Evolutionary conservation across 1,140 invertebrate species (phyloP).

Genomic region (Drosophila nikananu): DNA sequence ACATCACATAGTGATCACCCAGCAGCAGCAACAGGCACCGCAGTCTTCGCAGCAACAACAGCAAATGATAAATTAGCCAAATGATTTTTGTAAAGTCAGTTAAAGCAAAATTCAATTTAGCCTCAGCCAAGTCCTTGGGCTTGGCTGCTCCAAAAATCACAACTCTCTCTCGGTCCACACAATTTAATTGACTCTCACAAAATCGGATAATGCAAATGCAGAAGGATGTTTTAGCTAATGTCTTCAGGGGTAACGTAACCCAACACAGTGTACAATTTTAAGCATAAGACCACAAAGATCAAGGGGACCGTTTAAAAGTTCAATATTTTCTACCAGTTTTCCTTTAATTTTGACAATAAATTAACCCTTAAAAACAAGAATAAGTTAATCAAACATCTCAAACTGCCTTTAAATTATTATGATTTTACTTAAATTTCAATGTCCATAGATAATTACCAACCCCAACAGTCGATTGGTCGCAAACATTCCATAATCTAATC

Average conservation of each 20-base stretch:
- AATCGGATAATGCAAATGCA: slow-evolving; percentile 64
- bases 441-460: slow-evolving; percentile 3
- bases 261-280: slow-evolving; percentile 32
- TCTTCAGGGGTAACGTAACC: slow-evolving; percentile 32
- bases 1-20: slow-evolving; percentile 73
- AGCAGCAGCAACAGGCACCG: slow-evolving; percentile 62
- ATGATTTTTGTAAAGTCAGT: slow-evolving; percentile 85
- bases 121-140: slow-evolving; percentile 6
- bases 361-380: background rate
- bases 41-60: slow-evolving; percentile 63
- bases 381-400: no score
- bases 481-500: slow-evolving; percentile 46
- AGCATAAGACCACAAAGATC: slow-evolving; percentile 22
- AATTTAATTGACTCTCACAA: slow-evolving; percentile 81
- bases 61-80: slow-evolving; percentile 84
- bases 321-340: no score
- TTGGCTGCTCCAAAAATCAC: slow-evolving; percentile 30
- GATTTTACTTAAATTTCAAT: background rate
- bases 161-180: slow-evolving; percentile 60
- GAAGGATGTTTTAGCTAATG: slow-evolving; percentile 47
- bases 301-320: background rate
- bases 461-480: background rate
- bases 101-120: slow-evolving; percentile 74
- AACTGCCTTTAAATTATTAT: no score
- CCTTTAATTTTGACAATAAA: background rate